Evolutionary conservation across 2,888 invertebrate genomes (phyloP).

Genomic region (Zele albiditarsus): DNA sequence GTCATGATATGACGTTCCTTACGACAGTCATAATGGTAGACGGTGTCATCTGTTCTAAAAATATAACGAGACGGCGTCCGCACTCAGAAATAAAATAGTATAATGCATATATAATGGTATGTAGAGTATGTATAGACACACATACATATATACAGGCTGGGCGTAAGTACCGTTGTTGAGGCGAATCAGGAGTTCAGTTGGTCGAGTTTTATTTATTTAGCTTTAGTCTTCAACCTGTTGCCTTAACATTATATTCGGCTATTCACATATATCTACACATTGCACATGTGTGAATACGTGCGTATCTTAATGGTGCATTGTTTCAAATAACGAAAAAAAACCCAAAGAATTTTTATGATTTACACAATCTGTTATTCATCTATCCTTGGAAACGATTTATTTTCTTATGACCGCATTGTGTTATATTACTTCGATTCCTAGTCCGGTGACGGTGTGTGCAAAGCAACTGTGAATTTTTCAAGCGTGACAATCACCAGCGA

Average conservation of each 20-base stretch:
- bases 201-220: background rate
- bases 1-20: background rate
- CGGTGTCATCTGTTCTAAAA: background rate
- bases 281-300: background rate
- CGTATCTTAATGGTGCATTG: background rate
- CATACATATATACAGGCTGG: background rate
- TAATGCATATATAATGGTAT: background rate
- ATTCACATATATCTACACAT: background rate
- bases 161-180: background rate
- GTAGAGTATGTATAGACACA: background rate
- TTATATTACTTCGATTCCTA: too few relatives aligned
- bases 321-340: background rate
- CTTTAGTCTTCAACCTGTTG: slow-evolving; percentile 1
- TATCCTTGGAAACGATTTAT: too few relatives aligned
- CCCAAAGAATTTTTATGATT: background rate
- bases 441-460: background rate
- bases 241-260: background rate
- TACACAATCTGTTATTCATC: background rate
- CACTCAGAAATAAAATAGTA: background rate
- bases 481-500: background rate
- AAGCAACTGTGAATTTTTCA: background rate
- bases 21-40: background rate
- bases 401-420: too few relatives aligned
- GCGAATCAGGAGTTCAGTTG: background rate
- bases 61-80: slow-evolving; percentile 1